A percentile compares a stretch with the other conserved stretches of the same genome.
Conservation (phyloP, 2,113 vertebrate species). For the Pelobates fuscus region DNA sequence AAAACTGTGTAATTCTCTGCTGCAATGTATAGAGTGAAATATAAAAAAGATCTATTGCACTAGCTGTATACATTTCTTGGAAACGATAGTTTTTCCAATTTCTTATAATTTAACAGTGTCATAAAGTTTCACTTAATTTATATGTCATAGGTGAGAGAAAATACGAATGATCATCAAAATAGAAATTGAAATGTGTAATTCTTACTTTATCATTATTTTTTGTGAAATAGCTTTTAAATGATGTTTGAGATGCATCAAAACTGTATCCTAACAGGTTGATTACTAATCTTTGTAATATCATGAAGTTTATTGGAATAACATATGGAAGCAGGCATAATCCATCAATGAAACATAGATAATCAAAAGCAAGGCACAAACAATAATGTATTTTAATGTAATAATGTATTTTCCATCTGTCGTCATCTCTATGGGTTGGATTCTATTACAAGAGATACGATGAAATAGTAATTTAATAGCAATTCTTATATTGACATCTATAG, state of each 20-base stretch:
- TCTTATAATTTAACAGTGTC: slow-evolving; percentile 49
- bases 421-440: too few relatives aligned
- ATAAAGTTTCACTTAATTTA: slow-evolving; percentile 51
- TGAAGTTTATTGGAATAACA: slow-evolving; percentile 24
- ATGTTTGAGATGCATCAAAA: slow-evolving; percentile 20
- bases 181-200: slow-evolving; percentile 46
- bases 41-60: slow-evolving; percentile 58
- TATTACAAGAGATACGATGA: too few relatives aligned
- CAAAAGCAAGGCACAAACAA: too few relatives aligned
- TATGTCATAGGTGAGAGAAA: slow-evolving; percentile 46
- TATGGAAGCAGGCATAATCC: slow-evolving; percentile 11
- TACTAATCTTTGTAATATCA: slow-evolving; percentile 30
- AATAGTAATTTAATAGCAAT: too few relatives aligned
- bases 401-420: too few relatives aligned
- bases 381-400: too few relatives aligned
- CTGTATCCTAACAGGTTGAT: slow-evolving; percentile 24
- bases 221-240: slow-evolving; percentile 20
- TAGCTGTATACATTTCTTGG: slow-evolving; percentile 51
- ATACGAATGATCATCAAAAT: slow-evolving; percentile 29
- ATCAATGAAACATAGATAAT: too few relatives aligned
- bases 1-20: neutral
- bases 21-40: slow-evolving; percentile 46
- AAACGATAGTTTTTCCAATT: slow-evolving; percentile 46
- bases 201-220: slow-evolving; percentile 43
- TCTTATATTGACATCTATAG: too few relatives aligned